phyloP scores from a whole-genome alignment of 2,113 vertebrate genomes.

The Pachyramphus minor region DNA sequence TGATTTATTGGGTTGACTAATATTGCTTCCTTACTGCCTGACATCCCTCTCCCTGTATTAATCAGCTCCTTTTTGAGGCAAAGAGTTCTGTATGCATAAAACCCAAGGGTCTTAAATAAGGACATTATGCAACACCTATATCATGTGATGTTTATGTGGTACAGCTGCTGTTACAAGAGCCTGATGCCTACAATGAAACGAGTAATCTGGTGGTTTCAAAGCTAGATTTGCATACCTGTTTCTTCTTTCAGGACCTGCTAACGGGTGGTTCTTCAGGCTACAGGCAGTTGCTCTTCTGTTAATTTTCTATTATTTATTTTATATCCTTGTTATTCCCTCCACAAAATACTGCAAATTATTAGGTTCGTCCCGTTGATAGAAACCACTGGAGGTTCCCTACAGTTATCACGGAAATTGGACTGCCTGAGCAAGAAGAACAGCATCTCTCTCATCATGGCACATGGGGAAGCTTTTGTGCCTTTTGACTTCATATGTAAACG shows the following conservation, averaged over 20 bases:
- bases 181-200: neutral
- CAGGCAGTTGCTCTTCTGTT: fast-evolving
- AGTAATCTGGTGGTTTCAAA: neutral
- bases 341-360: neutral
- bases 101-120: neutral
- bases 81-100: neutral
- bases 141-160: neutral
- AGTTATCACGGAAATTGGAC: neutral
- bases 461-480: neutral
- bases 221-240: neutral
- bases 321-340: neutral
- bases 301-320: neutral
- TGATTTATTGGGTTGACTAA: neutral
- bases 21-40: neutral
- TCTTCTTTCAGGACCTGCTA: neutral
- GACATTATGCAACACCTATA: neutral
- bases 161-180: neutral
- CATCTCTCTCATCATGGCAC: neutral
- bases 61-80: neutral
- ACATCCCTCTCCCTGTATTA: neutral
- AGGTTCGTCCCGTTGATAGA: neutral
- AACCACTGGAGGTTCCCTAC: neutral
- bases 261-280: neutral
- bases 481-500: fast-evolving
- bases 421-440: neutral